These are phyloP conservation scores for Sinhomidia bicolor DNA, from an alignment of 2,888 invertebrate genomes.

Conservation along the genomic window DNA sequence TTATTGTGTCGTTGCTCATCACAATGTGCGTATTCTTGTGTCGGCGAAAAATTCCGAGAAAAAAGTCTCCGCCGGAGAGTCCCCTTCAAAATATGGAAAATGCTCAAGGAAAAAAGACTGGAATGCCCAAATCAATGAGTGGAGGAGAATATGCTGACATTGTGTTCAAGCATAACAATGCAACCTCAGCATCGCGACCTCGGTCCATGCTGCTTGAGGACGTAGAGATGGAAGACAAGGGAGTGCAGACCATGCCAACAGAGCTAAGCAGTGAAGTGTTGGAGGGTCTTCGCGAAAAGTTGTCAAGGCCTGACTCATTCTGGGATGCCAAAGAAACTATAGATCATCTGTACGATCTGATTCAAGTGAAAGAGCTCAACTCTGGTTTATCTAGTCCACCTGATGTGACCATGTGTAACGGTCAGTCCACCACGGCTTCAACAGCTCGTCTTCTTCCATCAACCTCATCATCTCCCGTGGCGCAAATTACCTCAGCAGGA, in stretches of 20 bases:
- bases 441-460: constrained; percentile 68
- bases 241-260: constrained; percentile 88
- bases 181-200: constrained; percentile 42
- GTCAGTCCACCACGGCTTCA: constrained; percentile 61
- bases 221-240: constrained; percentile 84
- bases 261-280: constrained; percentile 89
- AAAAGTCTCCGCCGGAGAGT: constrained; percentile 41
- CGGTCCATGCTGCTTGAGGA: constrained; percentile 75
- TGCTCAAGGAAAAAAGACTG: constrained; percentile 71
- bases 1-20: constrained; percentile 75
- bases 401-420: constrained; percentile 79
- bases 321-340: constrained; percentile 90
- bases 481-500: constrained; percentile 57
- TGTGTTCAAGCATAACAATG: constrained; percentile 69
- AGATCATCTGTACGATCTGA: constrained; percentile 87
- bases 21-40: constrained; percentile 78
- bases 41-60: constrained; percentile 58
- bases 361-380: constrained; percentile 82
- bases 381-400: constrained; percentile 78
- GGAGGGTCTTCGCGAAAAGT: constrained; percentile 86
- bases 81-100: constrained; percentile 65
- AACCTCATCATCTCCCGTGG: constrained; percentile 65
- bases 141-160: constrained; percentile 74
- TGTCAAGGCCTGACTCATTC: constrained; percentile 88
- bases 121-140: constrained; percentile 66